Percentiles rank a stretch among this genome's conserved stretches.
Conservation (phyloP, 1,140 invertebrate species). For the Delia radicum region DNA sequence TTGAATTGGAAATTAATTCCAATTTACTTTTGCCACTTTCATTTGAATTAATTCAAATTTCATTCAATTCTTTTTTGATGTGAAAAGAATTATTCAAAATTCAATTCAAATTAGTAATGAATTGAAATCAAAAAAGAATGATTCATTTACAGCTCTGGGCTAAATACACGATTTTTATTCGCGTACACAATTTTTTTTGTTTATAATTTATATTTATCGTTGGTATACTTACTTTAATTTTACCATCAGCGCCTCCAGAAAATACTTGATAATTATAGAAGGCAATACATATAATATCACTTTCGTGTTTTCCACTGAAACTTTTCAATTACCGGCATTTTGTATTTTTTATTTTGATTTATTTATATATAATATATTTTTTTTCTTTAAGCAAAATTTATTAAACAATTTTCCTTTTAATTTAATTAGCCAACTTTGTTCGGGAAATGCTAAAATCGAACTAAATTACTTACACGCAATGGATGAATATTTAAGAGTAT, state of each 20-base stretch:
- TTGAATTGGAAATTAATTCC: no score
- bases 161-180: no score
- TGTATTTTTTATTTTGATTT: not conserved
- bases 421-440: not conserved
- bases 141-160: no score
- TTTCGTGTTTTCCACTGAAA: constrained; percentile 47
- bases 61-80: no score
- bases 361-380: not conserved
- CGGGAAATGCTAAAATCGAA: not conserved
- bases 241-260: constrained; percentile 55
- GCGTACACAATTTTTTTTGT: no score
- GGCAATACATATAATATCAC: constrained; percentile 45
- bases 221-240: constrained; percentile 51
- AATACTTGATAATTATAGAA: constrained; percentile 45
- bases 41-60: no score
- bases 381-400: not conserved
- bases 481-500: not conserved
- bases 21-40: no score
- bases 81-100: no score
- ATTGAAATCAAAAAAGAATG: no score
- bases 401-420: not conserved
- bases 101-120: no score
- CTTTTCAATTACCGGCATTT: constrained; percentile 39
- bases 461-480: not conserved
- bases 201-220: no score